Conservation (phyloP, 2,888 invertebrate genomes). For the Drosophila lutescens region DNA sequence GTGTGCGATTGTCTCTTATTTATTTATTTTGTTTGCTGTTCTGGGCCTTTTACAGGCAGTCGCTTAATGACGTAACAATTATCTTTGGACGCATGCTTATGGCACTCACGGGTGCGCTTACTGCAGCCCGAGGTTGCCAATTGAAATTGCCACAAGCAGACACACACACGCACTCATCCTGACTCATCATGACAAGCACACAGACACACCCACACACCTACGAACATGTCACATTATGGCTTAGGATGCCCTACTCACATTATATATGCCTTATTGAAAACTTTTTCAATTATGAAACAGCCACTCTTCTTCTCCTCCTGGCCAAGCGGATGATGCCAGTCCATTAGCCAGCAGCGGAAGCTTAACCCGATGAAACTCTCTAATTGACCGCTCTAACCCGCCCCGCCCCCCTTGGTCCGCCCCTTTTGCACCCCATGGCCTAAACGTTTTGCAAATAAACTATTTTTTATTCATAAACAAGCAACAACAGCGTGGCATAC, state of each 20-base stretch:
- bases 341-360: conserved; percentile 30
- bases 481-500: conserved; percentile 70
- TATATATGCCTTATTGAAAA: conserved; percentile 42
- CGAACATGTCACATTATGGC: conserved; percentile 24
- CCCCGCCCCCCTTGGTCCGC: neutral
- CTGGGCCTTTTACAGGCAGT: conserved; percentile 52
- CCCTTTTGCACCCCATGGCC: conserved; percentile 24
- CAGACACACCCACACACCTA: conserved; percentile 4
- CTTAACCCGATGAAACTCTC: conserved; percentile 39
- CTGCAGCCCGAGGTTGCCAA: conserved; percentile 61
- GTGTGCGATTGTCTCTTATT: conserved; percentile 42
- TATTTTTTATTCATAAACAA: conserved; percentile 81
- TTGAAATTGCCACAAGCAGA: conserved; percentile 63
- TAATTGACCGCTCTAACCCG: conserved; percentile 40
- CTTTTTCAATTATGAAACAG: conserved; percentile 40
- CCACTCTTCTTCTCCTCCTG: conserved; percentile 10
- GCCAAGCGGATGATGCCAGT: conserved; percentile 19
- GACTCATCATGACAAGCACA: neutral
- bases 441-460: conserved; percentile 80
- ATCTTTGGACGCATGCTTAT: conserved; percentile 70
- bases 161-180: conserved; percentile 9
- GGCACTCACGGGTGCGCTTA: conserved; percentile 71
- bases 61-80: conserved; percentile 80
- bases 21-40: conserved; percentile 44
- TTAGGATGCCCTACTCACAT: conserved; percentile 25